These are phyloP conservation scores for Shinisaurus crocodilurus DNA, from an alignment of 2,113 vertebrate genomes.

Conservation along the genomic window DNA sequence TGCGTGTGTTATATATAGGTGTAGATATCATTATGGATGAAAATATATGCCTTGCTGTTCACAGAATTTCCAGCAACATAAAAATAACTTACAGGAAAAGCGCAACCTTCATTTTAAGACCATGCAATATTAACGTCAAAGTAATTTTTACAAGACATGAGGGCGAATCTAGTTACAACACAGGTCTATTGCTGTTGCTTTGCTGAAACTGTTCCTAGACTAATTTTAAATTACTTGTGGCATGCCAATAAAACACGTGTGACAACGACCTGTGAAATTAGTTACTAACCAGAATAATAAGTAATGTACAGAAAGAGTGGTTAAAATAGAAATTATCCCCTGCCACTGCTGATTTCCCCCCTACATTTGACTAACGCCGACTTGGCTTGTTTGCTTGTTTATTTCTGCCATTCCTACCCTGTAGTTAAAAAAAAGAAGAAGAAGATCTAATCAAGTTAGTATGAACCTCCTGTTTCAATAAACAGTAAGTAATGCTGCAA, in stretches of 20 bases:
- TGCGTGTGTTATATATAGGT: neutral
- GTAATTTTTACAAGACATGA: neutral
- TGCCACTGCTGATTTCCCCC: neutral
- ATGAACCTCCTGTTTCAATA: neutral
- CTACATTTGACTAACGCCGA: neutral
- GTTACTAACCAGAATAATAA: neutral
- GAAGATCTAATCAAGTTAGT: neutral
- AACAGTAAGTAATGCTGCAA: neutral
- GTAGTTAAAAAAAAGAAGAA: neutral
- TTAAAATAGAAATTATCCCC: neutral
- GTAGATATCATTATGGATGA: constrained; percentile 2
- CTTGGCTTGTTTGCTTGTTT: neutral
- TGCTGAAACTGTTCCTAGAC: neutral
- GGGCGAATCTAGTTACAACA: constrained; percentile 20
- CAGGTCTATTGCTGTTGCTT: neutral
- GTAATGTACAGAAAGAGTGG: neutral
- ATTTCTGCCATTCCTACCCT: neutral
- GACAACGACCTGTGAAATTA: constrained; percentile 28
- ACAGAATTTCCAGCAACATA: neutral
- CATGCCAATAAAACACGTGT: neutral
- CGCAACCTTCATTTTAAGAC: constrained; percentile 33
- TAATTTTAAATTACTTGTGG: constrained; percentile 7
- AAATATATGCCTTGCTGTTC: neutral
- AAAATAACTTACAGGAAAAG: constrained; percentile 1
- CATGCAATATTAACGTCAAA: constrained; percentile 15